Base-by-base conservation (phyloP, 1,140 invertebrate species). In the Atta cephalotes region DNA sequence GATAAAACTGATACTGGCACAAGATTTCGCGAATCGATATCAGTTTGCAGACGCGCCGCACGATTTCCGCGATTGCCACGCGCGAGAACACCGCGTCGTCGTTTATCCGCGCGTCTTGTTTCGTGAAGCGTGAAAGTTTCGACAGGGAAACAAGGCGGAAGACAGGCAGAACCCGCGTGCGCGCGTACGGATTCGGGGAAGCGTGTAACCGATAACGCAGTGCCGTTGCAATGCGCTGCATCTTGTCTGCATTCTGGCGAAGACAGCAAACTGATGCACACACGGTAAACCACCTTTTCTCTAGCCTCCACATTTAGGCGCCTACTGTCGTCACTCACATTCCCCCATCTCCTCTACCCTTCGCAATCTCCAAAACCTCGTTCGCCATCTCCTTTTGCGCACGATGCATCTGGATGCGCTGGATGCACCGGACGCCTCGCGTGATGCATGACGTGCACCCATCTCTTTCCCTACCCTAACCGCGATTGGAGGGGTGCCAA, bases 401-500 rank as follows among this genome's bases (percentile, higher is more conserved):
- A 56, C 56, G 21, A 78, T 77, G 89, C 88, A 91, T 87, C 89
- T 84, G 91, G 88, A 91, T 92, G 91, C 87, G 87, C 87, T 90
- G 89, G 91, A 87, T 92, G 92, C 90, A 89, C 58, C 90, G 87
- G 92, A 92, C 92, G 91, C 88, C 66, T 91, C 68, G 85, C 68
- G 90, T 92, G 92, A 92, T 92, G 91, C 91, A 92, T 92, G 90
- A 91, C 86, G 91, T 74, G 66, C 51, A 63, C 85, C 79, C 84
- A 49, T 80, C 81, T 45, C 68, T 76, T 18, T 56, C 60, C 45
- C 66, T 31, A 35, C 39, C 56, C 39, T 21, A 66, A 35, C 72
- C 58, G 66, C 21, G 62, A n/a, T 88, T 92, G 92, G 92, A 92
- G 81, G 66, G 45, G 28, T 87, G 91, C 91, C 92, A 93, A 92